Conservation (phyloP, 2,888 invertebrate species). For the Apodemia hepburni region DNA sequence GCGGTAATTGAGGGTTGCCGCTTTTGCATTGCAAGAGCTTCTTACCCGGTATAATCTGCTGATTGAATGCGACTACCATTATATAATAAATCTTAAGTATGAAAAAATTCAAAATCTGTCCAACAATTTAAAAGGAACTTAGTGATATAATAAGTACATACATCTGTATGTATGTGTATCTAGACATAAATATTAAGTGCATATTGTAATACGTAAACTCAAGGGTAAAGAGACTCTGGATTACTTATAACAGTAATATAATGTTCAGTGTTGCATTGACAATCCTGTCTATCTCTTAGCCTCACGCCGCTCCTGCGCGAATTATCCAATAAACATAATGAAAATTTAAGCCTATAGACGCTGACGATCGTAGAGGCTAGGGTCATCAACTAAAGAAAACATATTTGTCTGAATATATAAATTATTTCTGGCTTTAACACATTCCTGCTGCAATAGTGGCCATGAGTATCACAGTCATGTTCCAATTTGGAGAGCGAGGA, state of each 20-base stretch:
- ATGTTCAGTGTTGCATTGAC: slow-evolving; percentile 75
- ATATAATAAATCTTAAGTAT: no score
- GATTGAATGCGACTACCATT: slow-evolving; percentile 62
- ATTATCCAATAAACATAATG: slow-evolving; percentile 80
- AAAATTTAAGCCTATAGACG: slow-evolving; percentile 76
- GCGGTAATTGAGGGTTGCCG: slow-evolving; percentile 57
- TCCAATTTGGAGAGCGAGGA: no score
- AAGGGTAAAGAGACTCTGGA: slow-evolving; percentile 17
- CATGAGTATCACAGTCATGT: no score
- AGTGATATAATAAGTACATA: no score
- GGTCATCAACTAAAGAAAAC: background rate
- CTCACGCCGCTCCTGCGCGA: slow-evolving; percentile 66
- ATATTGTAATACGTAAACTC: slow-evolving; percentile 6
- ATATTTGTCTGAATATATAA: background rate
- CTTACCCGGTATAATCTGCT: slow-evolving; percentile 58
- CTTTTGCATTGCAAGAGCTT: slow-evolving; percentile 57
- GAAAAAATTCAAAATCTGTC: no score
- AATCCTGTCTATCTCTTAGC: slow-evolving; percentile 68
- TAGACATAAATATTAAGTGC: slow-evolving; percentile 21
- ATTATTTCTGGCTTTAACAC: no score
- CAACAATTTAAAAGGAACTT: no score
- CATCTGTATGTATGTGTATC: no score
- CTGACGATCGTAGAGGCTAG: slow-evolving; percentile 33
- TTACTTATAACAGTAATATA: slow-evolving; percentile 35
- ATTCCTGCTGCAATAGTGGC: no score